These are phyloP conservation scores for Dugesia japonica DNA, from an alignment of 2,888 invertebrate species.

Conservation along the genomic window DNA sequence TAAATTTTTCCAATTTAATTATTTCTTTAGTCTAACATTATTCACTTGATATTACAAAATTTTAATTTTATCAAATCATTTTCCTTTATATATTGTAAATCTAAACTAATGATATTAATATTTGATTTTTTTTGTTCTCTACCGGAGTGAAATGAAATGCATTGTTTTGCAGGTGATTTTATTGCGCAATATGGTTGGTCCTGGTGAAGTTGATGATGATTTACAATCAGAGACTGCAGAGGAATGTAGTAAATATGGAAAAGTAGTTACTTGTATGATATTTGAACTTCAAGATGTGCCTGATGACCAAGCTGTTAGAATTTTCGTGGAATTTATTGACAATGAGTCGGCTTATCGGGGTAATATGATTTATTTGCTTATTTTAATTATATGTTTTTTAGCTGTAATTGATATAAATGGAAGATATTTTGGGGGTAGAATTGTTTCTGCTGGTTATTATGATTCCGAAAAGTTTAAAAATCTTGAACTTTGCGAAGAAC, in stretches of 20 bases:
- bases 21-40: too few species aligned
- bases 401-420: slow-evolving; percentile 91
- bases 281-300: slow-evolving; percentile 63
- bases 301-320: slow-evolving; percentile 81
- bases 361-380: too few species aligned
- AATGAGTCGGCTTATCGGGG: slow-evolving; percentile 90
- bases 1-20: too few species aligned
- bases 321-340: slow-evolving; percentile 90
- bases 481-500: slow-evolving; percentile 42
- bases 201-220: slow-evolving; percentile 91
- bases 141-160: too few species aligned
- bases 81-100: too few species aligned
- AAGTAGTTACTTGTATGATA: slow-evolving; percentile 75
- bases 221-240: slow-evolving; percentile 93
- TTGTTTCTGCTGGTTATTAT: slow-evolving; percentile 86
- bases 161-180: slow-evolving; percentile 31
- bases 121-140: too few species aligned
- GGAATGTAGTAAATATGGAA: slow-evolving; percentile 93
- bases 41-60: too few species aligned
- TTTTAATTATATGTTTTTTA: too few species aligned
- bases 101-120: too few species aligned
- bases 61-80: too few species aligned
- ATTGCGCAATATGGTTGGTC: slow-evolving; percentile 85
- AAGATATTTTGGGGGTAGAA: slow-evolving; percentile 85
- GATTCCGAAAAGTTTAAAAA: slow-evolving; percentile 66